Evolutionary conservation across 2,888 invertebrate species (phyloP), one percentile per base, ranked within the genome.

Genomic region (Parelbella ahira): DNA sequence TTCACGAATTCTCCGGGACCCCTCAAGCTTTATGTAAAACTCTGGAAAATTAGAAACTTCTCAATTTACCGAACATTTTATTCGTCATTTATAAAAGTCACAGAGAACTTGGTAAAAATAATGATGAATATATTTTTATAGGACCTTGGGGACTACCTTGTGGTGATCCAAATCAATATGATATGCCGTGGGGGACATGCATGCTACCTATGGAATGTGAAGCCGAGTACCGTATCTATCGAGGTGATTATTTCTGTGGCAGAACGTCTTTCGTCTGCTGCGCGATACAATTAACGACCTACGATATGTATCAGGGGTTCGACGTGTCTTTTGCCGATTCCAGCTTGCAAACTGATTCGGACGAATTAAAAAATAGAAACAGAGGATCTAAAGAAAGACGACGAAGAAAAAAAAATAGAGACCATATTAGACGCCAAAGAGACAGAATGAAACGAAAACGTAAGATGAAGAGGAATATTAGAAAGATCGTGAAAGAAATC

Each of bases 71-170:
- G 18, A 18, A 29, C 9, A 5, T 10, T 18, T 15, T 2, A 15
- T 3, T 15, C 4, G 15, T n/a, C n/a, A n/a, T 4, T 23, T 8
- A 2, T 7, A 2, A 21, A 21, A 7, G 23, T 1, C 10, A n/a
- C 23, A 9, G 8, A 4, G 23, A 2, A 9, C 4, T 24, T 13
- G 1, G 12, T 8, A 9, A 9, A 1, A 23, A 15, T 11, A 9
- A 6, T n/a, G 8, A 19, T 12, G 4, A 10, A 12, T 25, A 20
- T 9, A 11, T 25, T n/a, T 11, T 37, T 43, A 25, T 19, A 84
- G 86, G 83, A 20, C 86, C 86, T 1, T 84, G 82, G 86, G 84
- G 83, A 1, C 68, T 78, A 1, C 63, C 74, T 0, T 84, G 84
- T 45, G 86, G 84, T 0, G 86, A 86, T 49, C 84, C 84, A 0